phyloP scores from a whole-genome alignment of 2,888 invertebrate species.

The Erannis defoliaria region DNA sequence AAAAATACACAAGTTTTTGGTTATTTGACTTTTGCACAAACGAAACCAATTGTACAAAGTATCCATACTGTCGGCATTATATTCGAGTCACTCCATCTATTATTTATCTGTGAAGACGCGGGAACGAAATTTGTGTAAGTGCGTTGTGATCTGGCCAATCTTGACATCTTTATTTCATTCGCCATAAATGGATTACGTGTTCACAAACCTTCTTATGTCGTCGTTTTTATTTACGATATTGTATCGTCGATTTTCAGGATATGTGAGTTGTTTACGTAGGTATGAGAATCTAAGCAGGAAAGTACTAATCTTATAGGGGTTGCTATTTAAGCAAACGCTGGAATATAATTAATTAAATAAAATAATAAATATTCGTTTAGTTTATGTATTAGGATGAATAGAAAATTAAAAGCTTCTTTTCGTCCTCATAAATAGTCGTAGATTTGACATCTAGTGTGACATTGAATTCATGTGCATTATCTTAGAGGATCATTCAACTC shows the following conservation, averaged over 20 bases:
- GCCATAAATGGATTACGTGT: slow-evolving; percentile 81
- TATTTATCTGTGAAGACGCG: slow-evolving; percentile 83
- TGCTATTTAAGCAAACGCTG: not conserved
- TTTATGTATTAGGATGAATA: too few relatives aligned
- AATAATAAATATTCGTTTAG: too few relatives aligned
- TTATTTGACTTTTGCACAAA: not conserved
- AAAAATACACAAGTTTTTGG: not conserved
- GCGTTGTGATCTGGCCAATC: slow-evolving; percentile 83
- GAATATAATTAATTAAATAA: not conserved
- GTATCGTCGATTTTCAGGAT: slow-evolving; percentile 28
- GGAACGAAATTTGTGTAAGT: slow-evolving; percentile 84
- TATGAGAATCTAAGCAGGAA: slow-evolving; percentile 27
- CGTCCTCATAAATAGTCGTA: too few relatives aligned
- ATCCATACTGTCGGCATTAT: slow-evolving; percentile 26
- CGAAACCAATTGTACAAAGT: slow-evolving; percentile 2
- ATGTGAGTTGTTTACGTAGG: slow-evolving; percentile 31
- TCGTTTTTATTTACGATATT: slow-evolving; percentile 65
- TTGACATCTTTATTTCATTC: slow-evolving; percentile 82
- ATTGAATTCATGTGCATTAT: too few relatives aligned
- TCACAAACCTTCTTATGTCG: slow-evolving; percentile 72
- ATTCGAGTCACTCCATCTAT: slow-evolving; percentile 74
- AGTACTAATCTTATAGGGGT: not conserved
- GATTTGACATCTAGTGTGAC: too few relatives aligned
- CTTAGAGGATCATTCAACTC: too few relatives aligned
- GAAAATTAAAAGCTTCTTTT: too few relatives aligned